Base-by-base conservation (phyloP, 2,797 vertebrate species). In the Tenualosa ilisha region DNA sequence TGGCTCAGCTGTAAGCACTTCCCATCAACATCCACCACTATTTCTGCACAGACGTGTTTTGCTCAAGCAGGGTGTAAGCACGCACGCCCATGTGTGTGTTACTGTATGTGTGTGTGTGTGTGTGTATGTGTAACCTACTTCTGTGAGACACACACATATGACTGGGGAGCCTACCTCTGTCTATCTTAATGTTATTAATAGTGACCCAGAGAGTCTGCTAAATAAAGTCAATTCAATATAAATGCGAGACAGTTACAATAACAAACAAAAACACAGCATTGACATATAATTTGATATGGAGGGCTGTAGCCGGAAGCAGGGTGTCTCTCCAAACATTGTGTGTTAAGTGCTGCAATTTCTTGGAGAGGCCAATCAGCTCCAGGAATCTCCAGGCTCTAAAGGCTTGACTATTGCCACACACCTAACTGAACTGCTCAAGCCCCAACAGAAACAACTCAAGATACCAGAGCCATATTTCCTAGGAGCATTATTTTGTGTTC, bases 1-100 rank as follows among this genome's bases (percentile, higher is more conserved):
- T 79, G 72, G 40, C 72, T 46, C 72, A 79, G 72, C 40, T 17
- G 17, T 46, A 43, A 79, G 20, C 72, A 79, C 72, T 79, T 79
- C 72, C 72, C 72, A 79, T 79, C 37, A 79, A 79, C 37, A 46
- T 72, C 65, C 65, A 79, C 37, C 68, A 6, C 68, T 20, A 43
- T 40, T 75, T 75, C 4, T 5, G 68, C 72, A 46, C 17, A 43
- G 72, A 11, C 72, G 12, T 79, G 37, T 17, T 40, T 75, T 75
- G 72, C 72, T 46, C 1, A 8, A 79, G 72, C 15, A 79, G 20
- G 65, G 72, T 12, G 50, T 46, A 2, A 46, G 46, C 46, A 46
- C 7, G 46, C 46, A 46, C 46, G 0, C 65, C 4, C 24, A 3
- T 68, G 63, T 75, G 37, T 75, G 31, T 75, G 15, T 75, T 31